A percentile compares a stretch with the other conserved stretches of the same genome.
These are phyloP conservation scores for Oligia strigilis DNA, from an alignment of 2,888 invertebrate species.

Conservation along the genomic window DNA sequence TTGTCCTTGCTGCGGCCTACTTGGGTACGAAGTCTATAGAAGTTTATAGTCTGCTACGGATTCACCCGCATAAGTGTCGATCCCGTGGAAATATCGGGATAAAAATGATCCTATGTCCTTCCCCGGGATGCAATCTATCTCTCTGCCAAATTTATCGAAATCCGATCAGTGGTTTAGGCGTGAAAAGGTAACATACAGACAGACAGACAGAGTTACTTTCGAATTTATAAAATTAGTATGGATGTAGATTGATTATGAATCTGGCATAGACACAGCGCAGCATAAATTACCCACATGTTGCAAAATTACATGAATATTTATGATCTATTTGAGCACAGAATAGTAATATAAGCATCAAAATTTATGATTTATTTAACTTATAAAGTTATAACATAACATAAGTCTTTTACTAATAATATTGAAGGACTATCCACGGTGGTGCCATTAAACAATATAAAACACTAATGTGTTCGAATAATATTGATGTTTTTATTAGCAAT, in stretches of 20 bases:
- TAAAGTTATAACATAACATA: neutral
- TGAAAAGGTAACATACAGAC: no score
- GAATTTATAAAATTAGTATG: no score
- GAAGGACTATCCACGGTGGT: neutral
- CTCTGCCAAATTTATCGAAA: no score
- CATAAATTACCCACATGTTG: slow-evolving; percentile 16
- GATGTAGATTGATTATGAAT: slow-evolving; percentile 30
- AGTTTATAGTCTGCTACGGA: no score
- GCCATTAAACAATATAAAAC: slow-evolving; percentile 5
- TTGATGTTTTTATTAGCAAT: slow-evolving; percentile 13
- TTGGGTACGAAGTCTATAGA: no score
- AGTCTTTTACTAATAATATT: slow-evolving; percentile 12
- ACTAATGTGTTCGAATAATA: neutral
- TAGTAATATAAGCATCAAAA: slow-evolving; percentile 3
- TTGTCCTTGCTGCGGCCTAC: no score
- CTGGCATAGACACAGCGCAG: slow-evolving; percentile 38
- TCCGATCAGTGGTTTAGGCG: no score
- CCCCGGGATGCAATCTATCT: no score
- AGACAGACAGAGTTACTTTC: no score
- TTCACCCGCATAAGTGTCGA: no score
- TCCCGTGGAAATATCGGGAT: no score
- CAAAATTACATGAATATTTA: slow-evolving; percentile 40
- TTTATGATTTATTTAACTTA: neutral
- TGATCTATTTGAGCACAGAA: slow-evolving; percentile 14
- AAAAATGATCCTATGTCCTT: no score